phyloP scores from a whole-genome alignment of 2,888 invertebrate genomes.

The Lycia hirtaria region DNA sequence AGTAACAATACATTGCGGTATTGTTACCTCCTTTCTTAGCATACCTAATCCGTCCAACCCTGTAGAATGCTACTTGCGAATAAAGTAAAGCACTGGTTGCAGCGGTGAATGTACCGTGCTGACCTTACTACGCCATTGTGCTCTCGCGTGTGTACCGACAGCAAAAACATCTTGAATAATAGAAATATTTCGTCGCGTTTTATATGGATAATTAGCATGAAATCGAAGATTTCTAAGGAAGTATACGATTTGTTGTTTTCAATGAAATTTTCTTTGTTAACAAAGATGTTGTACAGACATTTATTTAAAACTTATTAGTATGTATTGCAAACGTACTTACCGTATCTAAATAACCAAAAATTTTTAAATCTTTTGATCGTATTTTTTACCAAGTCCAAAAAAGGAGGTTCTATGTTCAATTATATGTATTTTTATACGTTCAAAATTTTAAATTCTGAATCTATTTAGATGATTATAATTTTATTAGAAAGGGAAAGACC shows the following conservation, averaged over 20 bases:
- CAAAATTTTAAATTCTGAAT: too few species aligned
- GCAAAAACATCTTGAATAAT: constrained; percentile 42
- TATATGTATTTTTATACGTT: too few species aligned
- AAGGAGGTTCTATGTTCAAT: not conserved
- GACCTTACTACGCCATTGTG: constrained; percentile 74
- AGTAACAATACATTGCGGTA: too few species aligned
- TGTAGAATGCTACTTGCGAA: constrained; percentile 30
- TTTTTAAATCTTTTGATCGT: not conserved
- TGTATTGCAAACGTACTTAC: not conserved
- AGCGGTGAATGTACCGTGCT: constrained; percentile 79
- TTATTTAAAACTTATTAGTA: not conserved
- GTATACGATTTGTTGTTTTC: not conserved
- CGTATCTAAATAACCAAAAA: not conserved
- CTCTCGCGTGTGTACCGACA: constrained; percentile 56
- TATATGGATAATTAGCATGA: not conserved
- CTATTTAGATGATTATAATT: too few species aligned
- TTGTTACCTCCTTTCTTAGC: not conserved
- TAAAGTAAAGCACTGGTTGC: constrained; percentile 65
- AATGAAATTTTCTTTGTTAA: not conserved
- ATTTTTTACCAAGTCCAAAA: not conserved
- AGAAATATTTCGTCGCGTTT: constrained; percentile 1
- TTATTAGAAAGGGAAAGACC: too few species aligned
- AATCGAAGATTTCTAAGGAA: constrained; percentile 7
- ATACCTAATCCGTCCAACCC: not conserved
- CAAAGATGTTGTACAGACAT: not conserved